Evolutionary conservation across 2,888 invertebrate genomes (phyloP).

Genomic region (Corythucha ciliata): DNA sequence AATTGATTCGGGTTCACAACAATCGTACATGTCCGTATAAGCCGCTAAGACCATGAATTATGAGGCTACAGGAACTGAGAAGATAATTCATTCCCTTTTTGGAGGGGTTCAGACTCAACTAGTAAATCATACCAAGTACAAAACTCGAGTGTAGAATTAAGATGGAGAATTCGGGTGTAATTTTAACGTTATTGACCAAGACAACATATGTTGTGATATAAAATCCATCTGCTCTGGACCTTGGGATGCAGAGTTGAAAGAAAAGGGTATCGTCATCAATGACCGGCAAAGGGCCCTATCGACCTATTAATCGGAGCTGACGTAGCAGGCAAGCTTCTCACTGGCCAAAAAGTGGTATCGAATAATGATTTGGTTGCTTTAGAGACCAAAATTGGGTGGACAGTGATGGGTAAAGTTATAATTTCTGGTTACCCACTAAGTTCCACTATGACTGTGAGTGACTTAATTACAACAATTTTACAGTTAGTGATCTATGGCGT

Average conservation of each 20-base stretch:
- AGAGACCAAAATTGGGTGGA: constrained; percentile 11
- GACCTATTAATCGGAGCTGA: constrained; percentile 13
- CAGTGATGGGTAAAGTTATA: constrained; percentile 2
- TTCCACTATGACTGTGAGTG: not conserved
- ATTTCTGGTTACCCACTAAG: not conserved
- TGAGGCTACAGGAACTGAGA: not conserved
- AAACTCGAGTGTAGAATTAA: no score
- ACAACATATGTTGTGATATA: no score
- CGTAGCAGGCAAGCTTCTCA: not conserved
- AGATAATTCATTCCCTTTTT: constrained; percentile 5
- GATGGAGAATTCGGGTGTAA: no score
- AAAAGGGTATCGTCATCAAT: no score
- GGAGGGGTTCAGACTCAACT: no score
- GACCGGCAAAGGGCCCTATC: no score
- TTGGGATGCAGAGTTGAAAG: no score
- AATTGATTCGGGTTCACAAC: constrained; percentile 1
- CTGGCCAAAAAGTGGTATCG: not conserved
- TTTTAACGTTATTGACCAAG: constrained; percentile 1
- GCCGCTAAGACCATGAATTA: not conserved
- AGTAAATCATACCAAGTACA: no score
- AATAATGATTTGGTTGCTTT: not conserved
- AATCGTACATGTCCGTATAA: not conserved
- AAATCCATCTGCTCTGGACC: no score
- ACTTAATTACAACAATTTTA: not conserved
- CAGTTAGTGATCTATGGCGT: constrained; percentile 22